phyloP scores from a whole-genome alignment of 2,113 vertebrate genomes.

The Catharus minimus region DNA sequence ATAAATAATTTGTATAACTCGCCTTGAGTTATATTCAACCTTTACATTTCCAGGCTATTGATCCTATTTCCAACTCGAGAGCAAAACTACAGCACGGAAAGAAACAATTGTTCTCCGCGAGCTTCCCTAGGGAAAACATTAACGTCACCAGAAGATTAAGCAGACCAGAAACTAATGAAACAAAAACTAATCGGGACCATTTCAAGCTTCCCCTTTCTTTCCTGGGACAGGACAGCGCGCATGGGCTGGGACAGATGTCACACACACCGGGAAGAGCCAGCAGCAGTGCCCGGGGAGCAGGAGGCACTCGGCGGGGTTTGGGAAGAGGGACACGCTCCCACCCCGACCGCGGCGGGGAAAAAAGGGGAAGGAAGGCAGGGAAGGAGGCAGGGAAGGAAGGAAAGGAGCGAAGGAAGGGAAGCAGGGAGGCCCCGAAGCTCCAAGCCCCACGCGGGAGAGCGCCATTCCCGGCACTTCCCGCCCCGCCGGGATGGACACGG shows the following conservation, averaged over 20 bases:
- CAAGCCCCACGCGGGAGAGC: not conserved
- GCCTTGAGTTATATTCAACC: not conserved
- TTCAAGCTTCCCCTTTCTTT: too few relatives aligned
- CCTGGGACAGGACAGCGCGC: rapidly evolving
- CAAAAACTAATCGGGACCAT: not conserved
- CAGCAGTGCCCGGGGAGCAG: rapidly evolving
- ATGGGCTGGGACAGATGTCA: not conserved
- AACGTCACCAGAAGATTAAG: not conserved
- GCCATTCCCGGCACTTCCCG: not conserved
- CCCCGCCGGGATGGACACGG: not conserved
- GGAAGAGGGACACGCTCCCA: not conserved
- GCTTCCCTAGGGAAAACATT: not conserved
- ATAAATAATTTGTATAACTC: not conserved
- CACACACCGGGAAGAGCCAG: not conserved
- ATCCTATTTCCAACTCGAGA: not conserved
- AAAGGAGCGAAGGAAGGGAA: not conserved
- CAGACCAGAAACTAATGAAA: not conserved
- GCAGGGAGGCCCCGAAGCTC: not conserved
- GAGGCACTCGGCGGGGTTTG: rapidly evolving
- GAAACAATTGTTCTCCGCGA: not conserved
- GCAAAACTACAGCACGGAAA: not conserved
- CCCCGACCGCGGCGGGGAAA: too few relatives aligned
- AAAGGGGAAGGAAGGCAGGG: too few relatives aligned
- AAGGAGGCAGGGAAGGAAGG: too few relatives aligned
- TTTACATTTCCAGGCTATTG: not conserved